phyloP scores from a whole-genome alignment of 2,797 vertebrate genomes.

The Sandelia bainsii region DNA sequence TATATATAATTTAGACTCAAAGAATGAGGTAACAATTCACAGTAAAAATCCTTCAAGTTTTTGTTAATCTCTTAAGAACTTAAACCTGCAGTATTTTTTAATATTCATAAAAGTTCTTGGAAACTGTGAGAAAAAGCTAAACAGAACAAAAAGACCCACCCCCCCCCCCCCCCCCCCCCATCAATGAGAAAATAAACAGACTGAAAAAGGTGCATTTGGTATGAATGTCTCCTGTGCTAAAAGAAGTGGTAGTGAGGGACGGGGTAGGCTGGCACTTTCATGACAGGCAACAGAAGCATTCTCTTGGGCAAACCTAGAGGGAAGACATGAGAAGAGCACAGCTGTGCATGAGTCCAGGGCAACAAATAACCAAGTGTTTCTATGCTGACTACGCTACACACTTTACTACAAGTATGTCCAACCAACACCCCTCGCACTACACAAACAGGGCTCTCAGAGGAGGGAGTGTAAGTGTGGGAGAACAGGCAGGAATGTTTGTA shows the following conservation, averaged over 20 bases:
- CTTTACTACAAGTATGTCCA: constrained; percentile 35
- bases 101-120: constrained; percentile 84
- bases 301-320: constrained; percentile 99
- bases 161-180: no score
- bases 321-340: constrained; percentile 94
- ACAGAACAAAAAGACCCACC: constrained; percentile 52
- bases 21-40: constrained; percentile 99
- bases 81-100: constrained; percentile 87
- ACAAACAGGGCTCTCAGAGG: constrained; percentile 37
- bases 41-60: constrained; percentile 98
- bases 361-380: constrained; percentile 61
- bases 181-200: constrained; percentile 80
- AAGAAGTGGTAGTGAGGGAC: constrained; percentile 99
- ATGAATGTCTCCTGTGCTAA: constrained; percentile 88
- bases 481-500: constrained; percentile 77
- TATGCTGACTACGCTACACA: constrained; percentile 49
- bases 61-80: constrained; percentile 85
- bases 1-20: constrained; percentile 89
- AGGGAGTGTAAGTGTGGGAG: constrained; percentile 69
- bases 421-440: constrained; percentile 30
- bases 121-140: constrained; percentile 84
- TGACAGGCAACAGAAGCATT: constrained; percentile 99
- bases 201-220: constrained; percentile 79
- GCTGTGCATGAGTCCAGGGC: constrained; percentile 90
- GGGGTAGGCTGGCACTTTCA: constrained; percentile 99